Evolutionary conservation across 2,888 invertebrate genomes (phyloP).

Genomic region (Pollenia amentaria): DNA sequence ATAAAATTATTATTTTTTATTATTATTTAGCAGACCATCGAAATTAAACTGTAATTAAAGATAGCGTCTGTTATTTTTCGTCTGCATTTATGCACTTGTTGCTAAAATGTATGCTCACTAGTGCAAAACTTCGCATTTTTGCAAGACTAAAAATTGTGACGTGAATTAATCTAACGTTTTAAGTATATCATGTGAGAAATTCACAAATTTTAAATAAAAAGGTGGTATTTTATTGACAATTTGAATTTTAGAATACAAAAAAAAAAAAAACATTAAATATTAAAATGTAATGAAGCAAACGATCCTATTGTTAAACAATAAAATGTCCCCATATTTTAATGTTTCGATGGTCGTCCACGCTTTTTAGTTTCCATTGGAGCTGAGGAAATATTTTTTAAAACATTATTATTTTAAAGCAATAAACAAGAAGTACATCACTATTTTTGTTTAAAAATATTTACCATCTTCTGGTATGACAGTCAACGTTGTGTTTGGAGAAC

Average conservation of each 20-base stretch:
- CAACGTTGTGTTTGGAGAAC: conserved; percentile 74
- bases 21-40: too few relatives aligned
- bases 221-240: conserved; percentile 21
- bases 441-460: conserved; percentile 16
- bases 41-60: too few relatives aligned
- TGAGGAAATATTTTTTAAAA: conserved; percentile 24
- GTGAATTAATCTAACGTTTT: too few relatives aligned
- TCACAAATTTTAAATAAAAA: background rate
- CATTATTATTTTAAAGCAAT: too few relatives aligned
- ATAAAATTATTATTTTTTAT: too few relatives aligned
- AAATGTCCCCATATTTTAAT: conserved; percentile 44
- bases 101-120: too few relatives aligned
- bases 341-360: conserved; percentile 65
- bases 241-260: conserved; percentile 39
- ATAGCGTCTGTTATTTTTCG: too few relatives aligned
- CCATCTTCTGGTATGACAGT: conserved; percentile 77
- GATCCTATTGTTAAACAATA: conserved; percentile 47
- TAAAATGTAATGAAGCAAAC: conserved; percentile 26
- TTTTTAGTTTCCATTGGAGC: conserved; percentile 67
- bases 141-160: too few relatives aligned
- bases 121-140: too few relatives aligned
- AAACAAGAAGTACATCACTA: too few relatives aligned
- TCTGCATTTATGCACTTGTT: too few relatives aligned
- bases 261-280: conserved; percentile 17
- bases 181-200: too few relatives aligned